Evolutionary conservation across 2,888 invertebrate genomes (phyloP), one percentile per base, ranked within the genome.

Genomic region (Apomyelois bistriatella): DNA sequence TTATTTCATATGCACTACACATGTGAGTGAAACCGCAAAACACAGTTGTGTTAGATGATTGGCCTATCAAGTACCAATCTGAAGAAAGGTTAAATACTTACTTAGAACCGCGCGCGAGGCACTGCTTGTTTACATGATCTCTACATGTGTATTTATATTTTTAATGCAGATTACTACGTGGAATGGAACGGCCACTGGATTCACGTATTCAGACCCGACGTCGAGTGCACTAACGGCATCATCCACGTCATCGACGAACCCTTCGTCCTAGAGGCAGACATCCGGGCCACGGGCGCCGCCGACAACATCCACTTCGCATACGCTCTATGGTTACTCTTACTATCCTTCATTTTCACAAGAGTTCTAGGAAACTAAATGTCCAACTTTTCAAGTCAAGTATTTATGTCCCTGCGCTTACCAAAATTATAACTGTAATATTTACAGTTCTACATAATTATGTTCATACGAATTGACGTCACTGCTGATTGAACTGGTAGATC

Each of bases 171-270:
- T 73, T 97, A 96, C 88, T 93, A 93, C 71, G 93, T 97, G 57
- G 94, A 94, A 75, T 97, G 97, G 97, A 94, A 95, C 70, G 95
- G 95, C 58, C 93, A 94, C 75, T 93, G 93, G 92, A 95, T 97
- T 68, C 94, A 94, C 68, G 96, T 98, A 48, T 94, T 95, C 82
- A 94, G 98, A 61, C 96, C 98, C 17, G 97, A 99, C 81, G 96
- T 99, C 3, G 96, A 97, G 72, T 98, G 98, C 82, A 98, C 97
- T 81, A 98, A 98, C 78, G 98, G 98, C 50, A 95, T 97, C 66
- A 98, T 98, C 66, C 98, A 98, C 82, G 96, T 98, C 59, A 97
- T 98, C 73, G 97, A 98, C 76, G 93, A 92, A 63, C 97, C 98
- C 4, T 94, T 98, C 74, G 89, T 97, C 56, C 92, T 93, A 72